phyloP scores from a whole-genome alignment of 2,797 vertebrate genomes.

The Macroramphosus scolopax region DNA sequence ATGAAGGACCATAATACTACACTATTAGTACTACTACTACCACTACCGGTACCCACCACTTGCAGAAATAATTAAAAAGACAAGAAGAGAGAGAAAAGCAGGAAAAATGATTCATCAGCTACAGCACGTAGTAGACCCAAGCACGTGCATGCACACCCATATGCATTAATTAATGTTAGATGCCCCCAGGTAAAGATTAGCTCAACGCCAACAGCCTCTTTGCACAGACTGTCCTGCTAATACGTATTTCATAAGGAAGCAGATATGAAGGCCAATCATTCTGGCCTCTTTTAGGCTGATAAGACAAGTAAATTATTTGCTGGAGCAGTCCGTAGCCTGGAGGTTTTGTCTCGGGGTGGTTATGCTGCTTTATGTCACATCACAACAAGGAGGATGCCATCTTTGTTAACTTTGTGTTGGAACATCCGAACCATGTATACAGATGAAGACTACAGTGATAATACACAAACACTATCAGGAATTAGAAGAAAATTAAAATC shows the following conservation, averaged over 20 bases:
- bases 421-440: too few species aligned
- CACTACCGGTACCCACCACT: constrained; percentile 1
- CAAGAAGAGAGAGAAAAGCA: neutral
- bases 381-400: too few species aligned
- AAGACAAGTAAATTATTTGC: too few species aligned
- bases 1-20: neutral
- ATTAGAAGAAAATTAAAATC: too few species aligned
- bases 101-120: too few species aligned
- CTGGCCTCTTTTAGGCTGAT: constrained; percentile 40
- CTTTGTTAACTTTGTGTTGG: too few species aligned
- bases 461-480: too few species aligned
- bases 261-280: constrained; percentile 33
- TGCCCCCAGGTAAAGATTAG: constrained; percentile 36
- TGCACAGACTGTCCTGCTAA: constrained; percentile 29
- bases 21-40: neutral
- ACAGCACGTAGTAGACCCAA: too few species aligned
- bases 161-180: constrained; percentile 42
- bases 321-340: too few species aligned
- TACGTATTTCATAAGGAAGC: constrained; percentile 36
- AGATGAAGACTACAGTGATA: too few species aligned
- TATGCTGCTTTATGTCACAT: too few species aligned
- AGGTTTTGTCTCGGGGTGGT: too few species aligned
- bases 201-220: constrained; percentile 37
- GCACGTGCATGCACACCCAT: constrained; percentile 16
- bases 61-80: neutral